These are phyloP conservation scores for Corythoichthys haematopterus DNA, from an alignment of 2,113 vertebrate species.

Conservation along the genomic window DNA sequence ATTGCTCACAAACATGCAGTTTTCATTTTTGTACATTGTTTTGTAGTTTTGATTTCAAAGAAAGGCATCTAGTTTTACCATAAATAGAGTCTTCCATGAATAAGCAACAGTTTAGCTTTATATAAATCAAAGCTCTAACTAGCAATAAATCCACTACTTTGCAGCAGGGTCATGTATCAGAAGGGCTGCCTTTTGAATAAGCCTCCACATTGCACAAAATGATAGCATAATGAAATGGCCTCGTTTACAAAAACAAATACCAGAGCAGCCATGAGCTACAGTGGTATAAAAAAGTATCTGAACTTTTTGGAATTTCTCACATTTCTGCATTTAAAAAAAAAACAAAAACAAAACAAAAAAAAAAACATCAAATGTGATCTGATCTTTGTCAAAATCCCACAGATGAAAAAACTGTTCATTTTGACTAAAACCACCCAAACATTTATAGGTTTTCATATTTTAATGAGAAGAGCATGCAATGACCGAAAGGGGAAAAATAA, in stretches of 20 bases:
- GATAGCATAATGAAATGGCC: conserved; percentile 39
- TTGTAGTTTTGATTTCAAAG: conserved; percentile 39
- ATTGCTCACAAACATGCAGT: neutral
- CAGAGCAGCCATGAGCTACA: neutral
- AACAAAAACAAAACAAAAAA: too few relatives aligned
- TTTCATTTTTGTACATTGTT: neutral
- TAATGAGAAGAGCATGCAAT: too few relatives aligned
- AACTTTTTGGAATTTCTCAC: too few relatives aligned
- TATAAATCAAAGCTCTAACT: conserved; percentile 28
- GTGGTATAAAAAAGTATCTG: too few relatives aligned
- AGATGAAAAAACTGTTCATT: too few relatives aligned
- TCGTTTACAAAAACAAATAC: conserved; percentile 32
- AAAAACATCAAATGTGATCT: too few relatives aligned
- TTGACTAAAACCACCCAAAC: too few relatives aligned
- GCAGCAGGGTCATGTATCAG: conserved; percentile 18
- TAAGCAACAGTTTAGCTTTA: conserved; percentile 40
- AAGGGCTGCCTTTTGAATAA: conserved; percentile 29
- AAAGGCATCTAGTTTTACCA: conserved; percentile 13
- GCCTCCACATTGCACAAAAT: conserved; percentile 37
- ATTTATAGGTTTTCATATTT: too few relatives aligned
- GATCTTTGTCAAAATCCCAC: too few relatives aligned
- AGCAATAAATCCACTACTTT: conserved; percentile 23
- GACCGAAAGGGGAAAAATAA: too few relatives aligned
- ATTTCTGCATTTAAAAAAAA: too few relatives aligned
- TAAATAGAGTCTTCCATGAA: conserved; percentile 52